These are phyloP conservation scores for Acanthurus lineatus DNA, from an alignment of 2,797 vertebrate genomes.

Conservation along the genomic window DNA sequence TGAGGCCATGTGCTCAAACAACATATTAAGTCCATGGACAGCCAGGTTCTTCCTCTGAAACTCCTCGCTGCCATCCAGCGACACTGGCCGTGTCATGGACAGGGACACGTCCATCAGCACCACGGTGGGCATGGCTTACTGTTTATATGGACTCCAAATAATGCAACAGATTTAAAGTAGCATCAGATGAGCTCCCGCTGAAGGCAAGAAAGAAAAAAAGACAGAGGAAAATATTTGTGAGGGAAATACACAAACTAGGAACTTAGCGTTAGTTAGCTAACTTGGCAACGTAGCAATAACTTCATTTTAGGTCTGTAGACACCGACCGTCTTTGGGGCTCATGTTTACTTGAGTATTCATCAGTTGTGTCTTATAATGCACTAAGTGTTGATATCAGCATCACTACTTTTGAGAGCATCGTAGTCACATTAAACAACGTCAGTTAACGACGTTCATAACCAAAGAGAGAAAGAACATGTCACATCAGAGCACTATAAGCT, in stretches of 20 bases:
- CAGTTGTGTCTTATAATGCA: neutral
- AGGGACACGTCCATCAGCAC: constrained; percentile 97
- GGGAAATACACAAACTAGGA: neutral
- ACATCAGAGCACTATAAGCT: constrained; percentile 31
- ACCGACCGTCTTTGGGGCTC: too few relatives aligned
- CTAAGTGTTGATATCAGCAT: neutral
- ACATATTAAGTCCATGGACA: constrained; percentile 95
- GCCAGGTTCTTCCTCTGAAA: constrained; percentile 97
- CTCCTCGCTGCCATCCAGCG: constrained; percentile 92
- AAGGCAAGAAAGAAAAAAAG: neutral
- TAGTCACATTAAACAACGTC: neutral
- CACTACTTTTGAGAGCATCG: too few relatives aligned
- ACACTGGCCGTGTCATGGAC: constrained; percentile 98
- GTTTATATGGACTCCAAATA: neutral
- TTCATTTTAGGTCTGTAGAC: too few relatives aligned
- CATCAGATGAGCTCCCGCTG: constrained; percentile 25
- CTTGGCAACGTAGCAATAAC: neutral
- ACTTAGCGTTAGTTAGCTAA: too few relatives aligned
- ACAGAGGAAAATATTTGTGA: neutral
- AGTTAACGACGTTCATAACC: neutral
- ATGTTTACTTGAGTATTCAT: neutral
- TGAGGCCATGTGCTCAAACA: constrained; percentile 99
- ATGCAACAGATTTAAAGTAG: neutral
- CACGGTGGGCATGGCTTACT: constrained; percentile 93
- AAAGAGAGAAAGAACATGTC: neutral